A percentile compares a stretch with the other conserved stretches of the same genome.
These are phyloP conservation scores for Urocolius indicus DNA, from an alignment of 2,113 vertebrate species.

Conservation along the genomic window DNA sequence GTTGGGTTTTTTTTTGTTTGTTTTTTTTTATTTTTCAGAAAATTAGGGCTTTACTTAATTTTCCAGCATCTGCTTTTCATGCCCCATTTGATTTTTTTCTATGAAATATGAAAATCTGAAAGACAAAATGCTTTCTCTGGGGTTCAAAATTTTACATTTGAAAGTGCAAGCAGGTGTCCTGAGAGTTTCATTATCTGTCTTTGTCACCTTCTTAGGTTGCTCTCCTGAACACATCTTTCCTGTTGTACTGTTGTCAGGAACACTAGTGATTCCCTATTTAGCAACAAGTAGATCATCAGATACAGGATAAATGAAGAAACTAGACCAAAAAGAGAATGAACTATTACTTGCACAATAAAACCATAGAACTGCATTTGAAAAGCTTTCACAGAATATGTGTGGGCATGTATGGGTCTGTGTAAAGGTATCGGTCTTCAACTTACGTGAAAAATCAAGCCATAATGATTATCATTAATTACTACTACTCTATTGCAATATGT, in stretches of 20 bases:
- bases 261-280: neutral
- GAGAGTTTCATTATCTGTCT: neutral
- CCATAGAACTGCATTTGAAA: neutral
- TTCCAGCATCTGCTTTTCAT: neutral
- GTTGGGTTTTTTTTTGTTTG: too few species aligned
- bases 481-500: neutral
- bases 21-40: conserved; percentile 1
- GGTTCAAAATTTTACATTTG: neutral
- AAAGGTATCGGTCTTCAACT: neutral
- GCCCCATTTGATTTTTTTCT: neutral
- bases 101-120: neutral
- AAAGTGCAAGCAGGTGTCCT: neutral
- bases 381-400: neutral
- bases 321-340: neutral
- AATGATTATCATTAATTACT: neutral
- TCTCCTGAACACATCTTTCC: neutral
- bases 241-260: neutral
- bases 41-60: neutral
- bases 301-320: neutral
- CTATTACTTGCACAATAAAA: neutral
- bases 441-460: neutral
- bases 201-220: neutral
- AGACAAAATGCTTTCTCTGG: neutral
- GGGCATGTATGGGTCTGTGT: neutral
- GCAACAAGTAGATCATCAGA: neutral